A percentile compares a stretch with the other conserved stretches of the same genome.
phyloP scores from a whole-genome alignment of 2,113 vertebrate species.

The Phylloscopus whistleri region DNA sequence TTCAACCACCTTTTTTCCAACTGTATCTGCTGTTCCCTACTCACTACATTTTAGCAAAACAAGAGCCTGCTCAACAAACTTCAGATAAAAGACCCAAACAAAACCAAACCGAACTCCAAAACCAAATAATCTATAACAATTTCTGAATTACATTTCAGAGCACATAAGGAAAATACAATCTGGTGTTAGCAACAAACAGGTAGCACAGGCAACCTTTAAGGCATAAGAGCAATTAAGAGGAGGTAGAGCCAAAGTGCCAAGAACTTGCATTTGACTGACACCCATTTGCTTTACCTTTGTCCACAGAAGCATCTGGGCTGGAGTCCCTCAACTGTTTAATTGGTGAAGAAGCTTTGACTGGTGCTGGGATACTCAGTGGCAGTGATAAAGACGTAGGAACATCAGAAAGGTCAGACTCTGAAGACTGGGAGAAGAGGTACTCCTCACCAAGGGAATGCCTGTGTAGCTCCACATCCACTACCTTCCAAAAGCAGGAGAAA shows the following conservation, averaged over 20 bases:
- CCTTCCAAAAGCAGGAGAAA: constrained; percentile 71
- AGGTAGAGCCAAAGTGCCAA: background rate
- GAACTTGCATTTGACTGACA: background rate
- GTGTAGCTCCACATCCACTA: constrained; percentile 95
- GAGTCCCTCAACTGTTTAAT: constrained; percentile 75
- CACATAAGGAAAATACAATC: background rate
- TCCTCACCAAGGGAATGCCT: constrained; percentile 90
- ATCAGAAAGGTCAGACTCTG: constrained; percentile 73
- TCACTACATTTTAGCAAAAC: background rate
- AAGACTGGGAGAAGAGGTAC: constrained; percentile 75
- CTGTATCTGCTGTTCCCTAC: background rate
- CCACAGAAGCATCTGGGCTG: constrained; percentile 61
- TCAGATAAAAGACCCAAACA: background rate
- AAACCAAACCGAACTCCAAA: background rate
- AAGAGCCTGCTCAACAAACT: background rate
- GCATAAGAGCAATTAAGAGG: background rate
- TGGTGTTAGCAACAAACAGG: background rate
- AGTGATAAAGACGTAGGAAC: constrained; percentile 66
- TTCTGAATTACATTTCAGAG: background rate
- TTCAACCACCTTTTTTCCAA: background rate
- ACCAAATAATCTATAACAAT: background rate
- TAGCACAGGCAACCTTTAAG: background rate
- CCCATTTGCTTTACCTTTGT: constrained; percentile 82
- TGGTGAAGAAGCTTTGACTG: constrained; percentile 79
- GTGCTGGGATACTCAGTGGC: constrained; percentile 69